Conservation (phyloP, 2,888 invertebrate genomes). For the Caenorhabditis zanzibari region DNA sequence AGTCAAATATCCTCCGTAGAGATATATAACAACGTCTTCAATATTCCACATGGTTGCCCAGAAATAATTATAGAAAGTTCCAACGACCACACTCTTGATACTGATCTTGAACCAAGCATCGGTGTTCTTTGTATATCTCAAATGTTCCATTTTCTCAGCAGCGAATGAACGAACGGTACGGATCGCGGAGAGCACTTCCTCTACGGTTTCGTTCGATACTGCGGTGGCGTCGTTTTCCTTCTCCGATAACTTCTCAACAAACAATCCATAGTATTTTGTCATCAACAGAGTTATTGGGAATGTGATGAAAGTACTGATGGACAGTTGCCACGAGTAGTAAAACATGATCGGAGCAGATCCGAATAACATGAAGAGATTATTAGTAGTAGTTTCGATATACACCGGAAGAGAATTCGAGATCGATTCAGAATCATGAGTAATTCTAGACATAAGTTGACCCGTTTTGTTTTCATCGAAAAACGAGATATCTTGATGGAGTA, state of each 20-base stretch:
- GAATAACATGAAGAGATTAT: constrained; percentile 49
- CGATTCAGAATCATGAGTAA: constrained; percentile 58
- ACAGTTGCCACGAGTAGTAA: constrained; percentile 63
- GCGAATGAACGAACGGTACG: constrained; percentile 65
- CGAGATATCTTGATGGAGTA: constrained; percentile 83
- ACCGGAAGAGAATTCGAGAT: constrained; percentile 61
- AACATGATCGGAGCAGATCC: constrained; percentile 63
- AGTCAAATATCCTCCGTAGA: constrained; percentile 64
- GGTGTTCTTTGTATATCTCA: constrained; percentile 45
- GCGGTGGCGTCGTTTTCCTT: constrained; percentile 62
- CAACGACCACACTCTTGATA: constrained; percentile 55
- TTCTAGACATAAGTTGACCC: constrained; percentile 69
- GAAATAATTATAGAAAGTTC: constrained; percentile 51
- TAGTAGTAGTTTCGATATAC: constrained; percentile 58
- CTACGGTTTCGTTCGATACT: constrained; percentile 58
- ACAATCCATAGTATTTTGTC: constrained; percentile 54
- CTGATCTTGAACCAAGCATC: constrained; percentile 64
- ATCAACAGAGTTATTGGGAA: constrained; percentile 56
- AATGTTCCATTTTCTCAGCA: constrained; percentile 46
- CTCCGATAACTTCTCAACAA: constrained; percentile 56
- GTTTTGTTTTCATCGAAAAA: constrained; percentile 84
- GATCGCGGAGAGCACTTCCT: constrained; percentile 62
- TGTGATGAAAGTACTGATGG: constrained; percentile 57
- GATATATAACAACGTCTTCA: constrained; percentile 57
- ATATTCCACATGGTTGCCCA: constrained; percentile 62